Evolutionary conservation across 2,113 vertebrate species (phyloP).

Genomic region (Turdus rufiventris): DNA sequence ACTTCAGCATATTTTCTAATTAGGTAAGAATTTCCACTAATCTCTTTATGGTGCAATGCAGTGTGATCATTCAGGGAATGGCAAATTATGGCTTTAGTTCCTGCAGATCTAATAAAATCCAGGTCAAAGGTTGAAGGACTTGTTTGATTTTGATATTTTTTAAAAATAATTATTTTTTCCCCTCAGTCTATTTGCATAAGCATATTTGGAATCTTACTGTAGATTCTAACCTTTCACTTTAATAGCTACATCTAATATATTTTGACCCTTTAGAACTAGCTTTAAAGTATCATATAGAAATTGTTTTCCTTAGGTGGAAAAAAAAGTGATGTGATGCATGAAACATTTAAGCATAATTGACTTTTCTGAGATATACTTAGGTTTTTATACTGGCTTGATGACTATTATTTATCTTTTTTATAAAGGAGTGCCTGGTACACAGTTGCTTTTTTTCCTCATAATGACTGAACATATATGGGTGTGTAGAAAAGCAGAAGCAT

Average conservation of each 20-base stretch:
- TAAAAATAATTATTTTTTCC: not conserved
- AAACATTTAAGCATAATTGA: not conserved
- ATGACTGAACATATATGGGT: not conserved
- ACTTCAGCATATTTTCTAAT: slow-evolving; percentile 63
- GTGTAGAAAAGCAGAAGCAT: not conserved
- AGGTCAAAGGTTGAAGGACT: slow-evolving; percentile 7
- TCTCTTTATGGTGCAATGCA: not conserved
- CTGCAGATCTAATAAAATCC: slow-evolving; percentile 21
- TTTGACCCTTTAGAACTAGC: not conserved
- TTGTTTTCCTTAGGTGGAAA: not conserved
- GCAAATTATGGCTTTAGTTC: slow-evolving; percentile 44
- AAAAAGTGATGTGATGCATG: not conserved
- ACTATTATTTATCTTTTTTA: not conserved
- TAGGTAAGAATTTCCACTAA: slow-evolving; percentile 35
- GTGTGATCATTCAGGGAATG: not conserved
- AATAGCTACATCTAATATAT: not conserved
- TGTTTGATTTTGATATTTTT: not conserved
- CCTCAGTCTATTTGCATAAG: not conserved
- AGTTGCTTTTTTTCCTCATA: not conserved
- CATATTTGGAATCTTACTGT: not conserved
- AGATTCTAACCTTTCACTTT: not conserved
- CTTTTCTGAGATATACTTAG: not conserved
- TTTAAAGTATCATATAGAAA: not conserved
- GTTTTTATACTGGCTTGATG: not conserved
- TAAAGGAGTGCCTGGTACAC: not conserved